Evolutionary conservation across 2,797 vertebrate species (phyloP), one percentile per base, ranked within the genome.

Genomic region (Anguilla marmorata): DNA sequence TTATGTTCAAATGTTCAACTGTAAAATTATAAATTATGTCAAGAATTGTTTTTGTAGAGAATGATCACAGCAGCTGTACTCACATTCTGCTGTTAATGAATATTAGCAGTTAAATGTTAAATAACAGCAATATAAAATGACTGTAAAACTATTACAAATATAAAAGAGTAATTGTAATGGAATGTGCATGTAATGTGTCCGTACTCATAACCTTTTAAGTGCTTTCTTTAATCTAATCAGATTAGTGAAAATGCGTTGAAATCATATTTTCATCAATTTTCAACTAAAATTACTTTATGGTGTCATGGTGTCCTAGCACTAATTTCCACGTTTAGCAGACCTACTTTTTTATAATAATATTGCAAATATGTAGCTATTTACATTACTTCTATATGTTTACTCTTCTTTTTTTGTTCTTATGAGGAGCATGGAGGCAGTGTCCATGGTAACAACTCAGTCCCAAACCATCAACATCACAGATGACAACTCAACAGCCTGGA

Each of bases 401-500:
- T 66, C 63, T 27, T 27, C 27, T 3, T 69, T 72, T 37, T 30
- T 88, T 30, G 3, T 9, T 56, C 56, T 58, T 52, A 21, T 41
- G 54, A 37, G 76, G 91, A 85, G 84, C 58, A 93, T 95, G 94
- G 89, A 94, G 84, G 6, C 84, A 58, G 8, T 58, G 37, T 60
- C 87, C 19, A 12, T 88, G 88, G 3, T 82, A n/a, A 80, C 85
- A 8, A 8, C 48, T n/a, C 89, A 88, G 86, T 85, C 85, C 84
- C 89, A 91, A 86, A 94, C 95, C 91, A 90, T 66, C 87, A 95
- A 87, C 72, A 0, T 24, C 0, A 84, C 91, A 9, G 83, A 88
- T 27, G 41, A 63, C 60, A 89, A 91, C 88, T 76, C 92, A 0
- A 84, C 88, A 79, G 93, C 93, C 0, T 97, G 96, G 97, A 80